A percentile compares a stretch with the other conserved stretches of the same genome.
These are phyloP conservation scores for Drosophila nasuta DNA, from an alignment of 1,140 invertebrate genomes.

Conservation along the genomic window DNA sequence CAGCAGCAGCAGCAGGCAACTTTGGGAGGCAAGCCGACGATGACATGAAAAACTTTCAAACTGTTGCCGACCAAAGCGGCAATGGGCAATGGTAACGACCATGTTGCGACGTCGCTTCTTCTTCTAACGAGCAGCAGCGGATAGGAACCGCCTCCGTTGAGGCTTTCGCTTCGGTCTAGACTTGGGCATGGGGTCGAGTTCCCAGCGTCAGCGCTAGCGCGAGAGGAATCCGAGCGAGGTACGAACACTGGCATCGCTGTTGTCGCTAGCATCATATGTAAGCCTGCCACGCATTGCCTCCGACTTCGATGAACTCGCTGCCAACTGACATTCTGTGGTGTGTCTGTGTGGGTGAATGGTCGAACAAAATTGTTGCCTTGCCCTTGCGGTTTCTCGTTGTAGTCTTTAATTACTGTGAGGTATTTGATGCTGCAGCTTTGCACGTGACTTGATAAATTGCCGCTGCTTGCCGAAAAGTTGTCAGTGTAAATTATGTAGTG, in stretches of 20 bases:
- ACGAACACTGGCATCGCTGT: conserved; percentile 21
- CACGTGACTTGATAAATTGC: not conserved
- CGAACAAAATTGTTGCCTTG: not conserved
- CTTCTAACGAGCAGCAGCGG: conserved; percentile 53
- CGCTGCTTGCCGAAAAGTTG: not conserved
- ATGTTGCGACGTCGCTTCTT: conserved; percentile 41
- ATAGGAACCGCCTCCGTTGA: conserved; percentile 29
- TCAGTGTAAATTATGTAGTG: not conserved
- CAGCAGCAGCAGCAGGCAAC: conserved; percentile 52
- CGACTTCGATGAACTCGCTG: conserved; percentile 11
- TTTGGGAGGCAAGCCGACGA: conserved; percentile 63
- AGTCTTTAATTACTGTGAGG: conserved; percentile 36
- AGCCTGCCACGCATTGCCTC: conserved; percentile 70
- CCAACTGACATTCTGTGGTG: not conserved
- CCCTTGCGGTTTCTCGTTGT: conserved; percentile 32
- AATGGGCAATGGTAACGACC: conserved; percentile 19
- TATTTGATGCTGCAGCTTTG: not conserved
- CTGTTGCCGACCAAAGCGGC: conserved; percentile 59
- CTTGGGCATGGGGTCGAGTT: conserved; percentile 49
- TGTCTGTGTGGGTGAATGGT: conserved; percentile 1
- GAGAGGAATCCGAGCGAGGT: conserved; percentile 30
- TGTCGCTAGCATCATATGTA: conserved; percentile 40
- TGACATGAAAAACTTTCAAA: conserved; percentile 80
- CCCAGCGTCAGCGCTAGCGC: conserved; percentile 15
- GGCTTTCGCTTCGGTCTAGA: conserved; percentile 6